Evolutionary conservation across 2,888 invertebrate species (phyloP).

Genomic region (Drepanosiphum platanoidis): DNA sequence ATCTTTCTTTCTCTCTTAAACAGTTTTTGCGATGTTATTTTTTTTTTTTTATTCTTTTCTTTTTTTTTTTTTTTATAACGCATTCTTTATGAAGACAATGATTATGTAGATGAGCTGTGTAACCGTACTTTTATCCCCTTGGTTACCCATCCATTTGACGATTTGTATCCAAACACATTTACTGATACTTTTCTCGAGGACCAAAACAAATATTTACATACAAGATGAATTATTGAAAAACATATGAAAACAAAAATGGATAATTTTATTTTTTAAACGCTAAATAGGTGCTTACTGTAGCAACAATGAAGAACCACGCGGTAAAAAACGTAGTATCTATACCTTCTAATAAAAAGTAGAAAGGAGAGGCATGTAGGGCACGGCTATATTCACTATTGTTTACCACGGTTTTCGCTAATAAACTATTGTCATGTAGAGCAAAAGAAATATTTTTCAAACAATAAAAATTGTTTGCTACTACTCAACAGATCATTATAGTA

Average conservation of each 20-base stretch:
- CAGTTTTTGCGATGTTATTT: conserved; percentile 32
- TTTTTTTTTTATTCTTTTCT: not conserved
- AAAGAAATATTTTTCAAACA: conserved; percentile 52
- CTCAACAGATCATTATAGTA: not conserved
- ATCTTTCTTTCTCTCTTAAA: conserved; percentile 47
- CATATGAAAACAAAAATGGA: conserved; percentile 5
- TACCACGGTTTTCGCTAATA: conserved; percentile 47
- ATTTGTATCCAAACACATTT: conserved; percentile 13
- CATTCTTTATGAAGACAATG: conserved; percentile 51
- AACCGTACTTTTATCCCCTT: conserved; percentile 40
- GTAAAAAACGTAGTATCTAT: conserved; percentile 12
- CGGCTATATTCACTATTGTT: conserved; percentile 52
- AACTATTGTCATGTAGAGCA: conserved; percentile 53
- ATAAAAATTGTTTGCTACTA: conserved; percentile 27
- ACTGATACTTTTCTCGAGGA: not conserved
- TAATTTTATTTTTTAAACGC: not conserved
- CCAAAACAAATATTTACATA: conserved; percentile 12
- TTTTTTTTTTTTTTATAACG: conserved; percentile 15
- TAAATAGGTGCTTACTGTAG: not conserved
- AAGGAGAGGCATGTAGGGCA: conserved; percentile 45
- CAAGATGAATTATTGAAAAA: conserved; percentile 9
- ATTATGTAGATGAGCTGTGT: conserved; percentile 53
- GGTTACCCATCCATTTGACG: conserved; percentile 17
- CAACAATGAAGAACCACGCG: not conserved
- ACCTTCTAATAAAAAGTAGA: conserved; percentile 9